Percentiles rank a stretch among this genome's conserved stretches.
phyloP scores from a whole-genome alignment of 2,113 vertebrate genomes.

The Malaclemys terrapin region DNA sequence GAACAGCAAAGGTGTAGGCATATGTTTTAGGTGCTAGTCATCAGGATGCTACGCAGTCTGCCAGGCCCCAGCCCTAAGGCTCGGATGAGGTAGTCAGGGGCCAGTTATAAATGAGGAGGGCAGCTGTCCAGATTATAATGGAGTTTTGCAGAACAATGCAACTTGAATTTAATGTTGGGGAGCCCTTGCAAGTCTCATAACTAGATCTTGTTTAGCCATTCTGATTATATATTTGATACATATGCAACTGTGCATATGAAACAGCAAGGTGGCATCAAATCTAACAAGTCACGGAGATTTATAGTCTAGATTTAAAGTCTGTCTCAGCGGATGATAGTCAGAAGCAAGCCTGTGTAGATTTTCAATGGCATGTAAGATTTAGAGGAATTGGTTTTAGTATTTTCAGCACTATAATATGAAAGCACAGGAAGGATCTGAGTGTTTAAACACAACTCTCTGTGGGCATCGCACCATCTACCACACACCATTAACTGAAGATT shows the following conservation, averaged over 20 bases:
- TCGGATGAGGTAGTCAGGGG: not conserved
- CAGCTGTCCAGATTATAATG: not conserved
- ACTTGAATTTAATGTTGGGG: not conserved
- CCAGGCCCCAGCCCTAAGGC: not conserved
- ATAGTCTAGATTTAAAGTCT: not conserved
- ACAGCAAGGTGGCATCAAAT: not conserved
- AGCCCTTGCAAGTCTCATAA: not conserved
- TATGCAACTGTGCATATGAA: not conserved
- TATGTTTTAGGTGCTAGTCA: not conserved
- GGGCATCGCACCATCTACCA: slow-evolving; percentile 13
- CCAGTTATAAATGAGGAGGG: not conserved
- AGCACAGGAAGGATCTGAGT: not conserved
- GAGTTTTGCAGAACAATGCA: not conserved
- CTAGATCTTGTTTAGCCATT: not conserved
- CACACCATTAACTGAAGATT: slow-evolving; percentile 42
- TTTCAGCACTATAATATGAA: slow-evolving; percentile 7
- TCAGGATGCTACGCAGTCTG: not conserved
- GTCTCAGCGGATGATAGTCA: not conserved
- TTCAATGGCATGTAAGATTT: not conserved
- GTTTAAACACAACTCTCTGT: not conserved
- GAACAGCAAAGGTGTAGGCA: not conserved
- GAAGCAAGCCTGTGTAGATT: not conserved
- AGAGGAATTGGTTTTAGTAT: not conserved
- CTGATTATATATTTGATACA: not conserved
- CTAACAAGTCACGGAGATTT: not conserved